These are phyloP conservation scores for Nineta flava DNA, from an alignment of 2,888 invertebrate genomes.

Conservation along the genomic window DNA sequence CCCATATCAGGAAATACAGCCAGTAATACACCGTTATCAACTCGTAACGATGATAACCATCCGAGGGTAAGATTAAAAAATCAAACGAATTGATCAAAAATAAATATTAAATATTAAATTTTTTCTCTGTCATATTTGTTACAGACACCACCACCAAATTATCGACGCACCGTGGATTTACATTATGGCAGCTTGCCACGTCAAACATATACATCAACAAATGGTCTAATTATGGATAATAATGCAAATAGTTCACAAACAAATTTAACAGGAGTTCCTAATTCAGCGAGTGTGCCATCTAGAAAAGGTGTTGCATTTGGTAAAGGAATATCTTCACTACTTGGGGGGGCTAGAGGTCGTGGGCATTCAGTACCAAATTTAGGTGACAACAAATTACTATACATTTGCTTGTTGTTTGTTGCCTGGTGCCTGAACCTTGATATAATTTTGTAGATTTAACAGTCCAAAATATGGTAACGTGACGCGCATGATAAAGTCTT, in stretches of 20 bases:
- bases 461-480: no score
- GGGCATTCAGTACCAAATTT: slow-evolving; percentile 84
- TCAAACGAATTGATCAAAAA: not conserved
- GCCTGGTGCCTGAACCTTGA: slow-evolving; percentile 9
- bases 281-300: slow-evolving; percentile 15
- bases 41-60: not conserved
- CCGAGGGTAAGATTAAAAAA: not conserved
- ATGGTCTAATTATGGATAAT: slow-evolving; percentile 22
- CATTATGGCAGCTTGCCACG: slow-evolving; percentile 72
- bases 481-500: no score
- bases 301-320: slow-evolving; percentile 61
- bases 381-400: slow-evolving; percentile 39
- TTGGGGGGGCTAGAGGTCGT: slow-evolving; percentile 43
- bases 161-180: slow-evolving; percentile 56
- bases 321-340: slow-evolving; percentile 35
- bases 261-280: slow-evolving; percentile 14
- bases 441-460: no score
- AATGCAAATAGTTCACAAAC: slow-evolving; percentile 27
- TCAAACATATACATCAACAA: slow-evolving; percentile 35
- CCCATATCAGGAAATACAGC: slow-evolving; percentile 22
- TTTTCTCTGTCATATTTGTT: slow-evolving; percentile 5
- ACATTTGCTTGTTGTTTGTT: slow-evolving; percentile 18
- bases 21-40: not conserved
- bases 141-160: slow-evolving; percentile 61
- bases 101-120: slow-evolving; percentile 1